Evolutionary conservation across 2,888 invertebrate genomes (phyloP), one percentile per base, ranked within the genome.

Genomic region (Habroteleia sp.): DNA sequence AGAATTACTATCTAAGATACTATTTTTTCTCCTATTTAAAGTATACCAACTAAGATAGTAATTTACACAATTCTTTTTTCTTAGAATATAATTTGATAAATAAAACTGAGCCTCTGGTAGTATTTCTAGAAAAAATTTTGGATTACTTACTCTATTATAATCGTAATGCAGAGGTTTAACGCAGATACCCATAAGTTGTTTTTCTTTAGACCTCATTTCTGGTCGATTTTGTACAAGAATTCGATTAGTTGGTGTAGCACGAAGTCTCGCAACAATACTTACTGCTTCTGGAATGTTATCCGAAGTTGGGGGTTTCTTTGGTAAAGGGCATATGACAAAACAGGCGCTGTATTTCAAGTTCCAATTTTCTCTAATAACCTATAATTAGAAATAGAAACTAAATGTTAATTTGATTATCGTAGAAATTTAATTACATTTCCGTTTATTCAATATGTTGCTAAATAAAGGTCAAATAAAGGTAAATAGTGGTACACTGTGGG

Each of bases 331-430:
- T 74, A 96, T 90, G 16, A 97, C 92, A 87, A 96, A 97, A 82
- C 95, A 94, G 4, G 97, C 97, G 85, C 96, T 96, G 89, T 96
- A 97, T 85, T 96, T 95, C 16, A 97, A 90, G 87, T 96, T 97
- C 97, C 97, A 97, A 87, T 97, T 97, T 87, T 97, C 97, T 13
- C 96, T 91, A 66, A 97, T 97, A 1, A 95, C 93, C 94, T 93
- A 82, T 25, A 76, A 73, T 16, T 10, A 20, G 0, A 41, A 3
- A 16, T 7, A 4, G 94, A 87, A 46, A 81, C 75, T 17, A 87
- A n/a, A n/a, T n/a, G n/a, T n/a, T n/a, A n/a, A n/a, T n/a, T n/a
- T n/a, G n/a, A n/a, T n/a, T n/a, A n/a, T n/a, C n/a, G n/a, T n/a
- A n/a, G n/a, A n/a, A n/a, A n/a, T n/a, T n/a, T n/a, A n/a, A n/a